A percentile compares a stretch with the other conserved stretches of the same genome.
Evolutionary conservation across 2,888 invertebrate genomes (phyloP).

Genomic region (Unio pictorum): DNA sequence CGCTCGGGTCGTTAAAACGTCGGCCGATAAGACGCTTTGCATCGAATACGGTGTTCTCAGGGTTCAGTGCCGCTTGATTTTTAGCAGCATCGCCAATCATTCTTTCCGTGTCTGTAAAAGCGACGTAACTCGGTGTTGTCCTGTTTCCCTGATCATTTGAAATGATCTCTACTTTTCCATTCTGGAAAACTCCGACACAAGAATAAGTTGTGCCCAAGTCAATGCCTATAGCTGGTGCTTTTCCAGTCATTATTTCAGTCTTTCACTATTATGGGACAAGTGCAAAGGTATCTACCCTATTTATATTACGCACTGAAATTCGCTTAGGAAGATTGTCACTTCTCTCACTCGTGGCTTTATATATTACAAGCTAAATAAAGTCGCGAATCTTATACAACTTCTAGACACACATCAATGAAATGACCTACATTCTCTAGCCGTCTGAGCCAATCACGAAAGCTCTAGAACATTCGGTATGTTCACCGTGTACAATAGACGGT

Average conservation of each 20-base stretch:
- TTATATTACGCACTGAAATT: too few species aligned
- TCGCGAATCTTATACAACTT: too few species aligned
- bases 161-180: constrained; percentile 74
- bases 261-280: too few species aligned
- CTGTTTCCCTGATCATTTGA: constrained; percentile 78
- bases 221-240: constrained; percentile 81
- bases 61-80: constrained; percentile 78
- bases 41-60: constrained; percentile 79
- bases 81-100: constrained; percentile 73
- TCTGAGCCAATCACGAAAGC: too few species aligned
- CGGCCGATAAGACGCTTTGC: constrained; percentile 65
- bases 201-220: constrained; percentile 90
- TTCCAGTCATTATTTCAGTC: constrained; percentile 5
- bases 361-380: too few species aligned
- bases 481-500: too few species aligned
- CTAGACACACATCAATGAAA: too few species aligned
- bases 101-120: constrained; percentile 76
- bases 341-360: too few species aligned
- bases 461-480: too few species aligned
- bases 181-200: constrained; percentile 70
- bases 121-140: constrained; percentile 82
- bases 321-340: too few species aligned
- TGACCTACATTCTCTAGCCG: too few species aligned
- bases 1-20: constrained; percentile 51
- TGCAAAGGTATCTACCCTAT: too few species aligned